Base-by-base conservation (phyloP, 92 coral and sea anemone genomes). In the Epizoanthus illoricatus region DNA sequence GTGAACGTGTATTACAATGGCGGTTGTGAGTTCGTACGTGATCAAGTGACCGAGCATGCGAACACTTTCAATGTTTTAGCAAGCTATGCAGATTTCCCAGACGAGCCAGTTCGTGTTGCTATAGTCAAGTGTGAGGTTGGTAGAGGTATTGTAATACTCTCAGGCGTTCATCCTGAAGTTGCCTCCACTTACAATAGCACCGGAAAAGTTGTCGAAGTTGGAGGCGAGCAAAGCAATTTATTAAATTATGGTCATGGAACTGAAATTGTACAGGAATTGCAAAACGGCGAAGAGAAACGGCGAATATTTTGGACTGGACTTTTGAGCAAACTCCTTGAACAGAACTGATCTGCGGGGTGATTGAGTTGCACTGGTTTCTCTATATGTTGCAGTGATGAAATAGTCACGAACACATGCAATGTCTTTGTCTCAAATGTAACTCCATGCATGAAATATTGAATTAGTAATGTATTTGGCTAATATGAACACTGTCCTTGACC, bases 31-130 rank as follows among this genome's bases (percentile, higher is more conserved):
- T 74, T 74, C 59, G 28, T 57, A 5, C 16, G 64, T 15, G 80
- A 57, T 7, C 24, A 33, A 24, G 47, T 15, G 80, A 10, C 23
- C 16, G 80, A 74, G 54, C 47, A 21, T 9, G 7, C 4, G 11
- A 74, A 74, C 23, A 24, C 15, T 17, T 74, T 55, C 61, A 23
- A 2, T 9, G 65, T 74, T 17, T 23, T 74, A 54, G 80, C 80
- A 56, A 74, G 49, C 28, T 74, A 74, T 57, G 64, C 80, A 5
- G 45, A 74, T 74, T 74, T 74, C 39, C 80, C 17, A 33, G 80
- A 74, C 6, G 45, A 15, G 57, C 40, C 28, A 28, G 52, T 6
- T 47, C 80, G 19, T 28, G 66, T 19, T 28, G 80, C 80, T n/a
- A 74, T 74, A 36, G 66, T 74, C 11, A 15, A 13, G 36, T 74